Conservation (phyloP, 2,113 vertebrate species). For the Synodontis membranacea region DNA sequence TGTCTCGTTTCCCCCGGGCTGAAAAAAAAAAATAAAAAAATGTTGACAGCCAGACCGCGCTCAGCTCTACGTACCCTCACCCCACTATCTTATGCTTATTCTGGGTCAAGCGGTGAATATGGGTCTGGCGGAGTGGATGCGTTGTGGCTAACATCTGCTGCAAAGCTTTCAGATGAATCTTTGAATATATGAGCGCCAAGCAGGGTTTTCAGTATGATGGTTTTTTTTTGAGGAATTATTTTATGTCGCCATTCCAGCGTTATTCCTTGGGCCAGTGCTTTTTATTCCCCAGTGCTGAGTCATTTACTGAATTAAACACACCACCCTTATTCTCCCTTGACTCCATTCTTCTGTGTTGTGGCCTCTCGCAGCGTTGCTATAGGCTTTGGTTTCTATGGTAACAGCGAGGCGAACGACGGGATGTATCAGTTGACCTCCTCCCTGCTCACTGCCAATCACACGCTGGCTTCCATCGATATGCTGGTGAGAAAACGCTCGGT, state of each 20-base stretch:
- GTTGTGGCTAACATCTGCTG: constrained; percentile 72
- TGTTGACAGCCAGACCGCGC: neutral
- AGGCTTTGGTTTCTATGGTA: constrained; percentile 94
- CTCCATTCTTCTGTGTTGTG: constrained; percentile 39
- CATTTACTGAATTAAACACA: constrained; percentile 43
- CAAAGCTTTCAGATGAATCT: constrained; percentile 69
- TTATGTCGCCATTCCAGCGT: neutral
- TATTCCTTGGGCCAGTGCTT: neutral
- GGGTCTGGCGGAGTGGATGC: constrained; percentile 54
- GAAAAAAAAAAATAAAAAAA: too few species aligned
- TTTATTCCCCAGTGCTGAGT: constrained; percentile 58
- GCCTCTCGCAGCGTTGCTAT: constrained; percentile 80
- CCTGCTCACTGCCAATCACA: constrained; percentile 88
- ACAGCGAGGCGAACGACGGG: constrained; percentile 92
- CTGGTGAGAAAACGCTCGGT: constrained; percentile 78
- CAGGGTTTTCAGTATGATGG: too few species aligned
- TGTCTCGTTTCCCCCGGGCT: neutral
- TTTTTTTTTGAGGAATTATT: constrained; percentile 5
- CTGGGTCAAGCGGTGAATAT: constrained; percentile 71
- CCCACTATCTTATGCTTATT: constrained; percentile 63
- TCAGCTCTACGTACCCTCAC: constrained; percentile 42
- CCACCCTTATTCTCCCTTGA: constrained; percentile 51
- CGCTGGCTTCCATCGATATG: constrained; percentile 83
- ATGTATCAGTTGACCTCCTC: constrained; percentile 91
- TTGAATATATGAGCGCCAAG: constrained; percentile 65